phyloP scores from a whole-genome alignment of 2,113 vertebrate species.

The Cebidichthys violaceus region DNA sequence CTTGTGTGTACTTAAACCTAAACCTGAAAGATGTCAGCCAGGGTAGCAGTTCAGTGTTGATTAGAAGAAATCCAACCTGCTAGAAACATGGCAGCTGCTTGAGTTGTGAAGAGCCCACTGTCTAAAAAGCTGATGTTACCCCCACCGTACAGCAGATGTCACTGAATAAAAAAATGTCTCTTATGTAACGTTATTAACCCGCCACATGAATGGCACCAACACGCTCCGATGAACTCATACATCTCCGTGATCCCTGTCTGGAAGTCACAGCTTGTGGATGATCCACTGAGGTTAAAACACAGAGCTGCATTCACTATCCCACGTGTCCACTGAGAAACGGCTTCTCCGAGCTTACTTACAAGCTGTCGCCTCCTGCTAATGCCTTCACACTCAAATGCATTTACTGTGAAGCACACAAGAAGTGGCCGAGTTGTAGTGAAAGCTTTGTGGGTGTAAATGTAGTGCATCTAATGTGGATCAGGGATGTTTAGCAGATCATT shows the following conservation, averaged over 20 bases:
- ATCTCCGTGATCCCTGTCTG: conserved; percentile 8
- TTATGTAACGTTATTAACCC: conserved; percentile 54
- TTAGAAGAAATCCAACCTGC: background rate
- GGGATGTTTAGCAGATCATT: background rate
- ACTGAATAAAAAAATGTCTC: background rate
- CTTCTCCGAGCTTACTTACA: background rate
- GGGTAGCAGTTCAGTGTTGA: background rate
- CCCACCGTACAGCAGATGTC: conserved; percentile 25
- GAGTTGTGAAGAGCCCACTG: background rate
- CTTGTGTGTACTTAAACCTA: background rate
- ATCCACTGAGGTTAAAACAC: background rate
- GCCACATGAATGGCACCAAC: conserved; percentile 10
- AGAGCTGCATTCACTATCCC: background rate
- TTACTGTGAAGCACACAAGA: background rate
- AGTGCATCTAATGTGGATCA: background rate
- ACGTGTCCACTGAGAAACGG: background rate
- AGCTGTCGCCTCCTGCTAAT: background rate
- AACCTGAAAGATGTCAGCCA: background rate
- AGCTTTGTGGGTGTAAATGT: background rate
- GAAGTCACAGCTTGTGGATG: background rate
- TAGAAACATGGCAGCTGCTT: background rate
- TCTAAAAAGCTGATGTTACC: background rate
- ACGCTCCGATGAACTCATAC: background rate
- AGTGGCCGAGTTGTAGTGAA: background rate
- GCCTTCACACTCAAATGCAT: background rate